A percentile compares a stretch with the other conserved stretches of the same genome.
phyloP scores from a whole-genome alignment of 2,113 vertebrate genomes.

The Pituophis catenifer region DNA sequence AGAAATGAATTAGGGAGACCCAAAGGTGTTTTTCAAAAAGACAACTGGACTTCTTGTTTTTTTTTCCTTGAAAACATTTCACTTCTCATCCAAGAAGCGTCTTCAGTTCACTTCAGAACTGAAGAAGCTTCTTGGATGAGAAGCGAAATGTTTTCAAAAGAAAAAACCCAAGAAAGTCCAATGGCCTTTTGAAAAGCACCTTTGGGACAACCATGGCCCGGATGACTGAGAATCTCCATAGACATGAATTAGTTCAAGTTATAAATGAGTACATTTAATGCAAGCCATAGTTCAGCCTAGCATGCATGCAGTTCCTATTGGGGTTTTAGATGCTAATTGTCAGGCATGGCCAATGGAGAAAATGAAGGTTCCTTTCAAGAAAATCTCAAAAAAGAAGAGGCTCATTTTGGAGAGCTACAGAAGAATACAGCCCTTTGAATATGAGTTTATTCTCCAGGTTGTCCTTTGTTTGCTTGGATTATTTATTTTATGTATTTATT shows the following conservation, averaged over 20 bases:
- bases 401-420: neutral
- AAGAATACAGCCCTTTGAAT: neutral
- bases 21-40: neutral
- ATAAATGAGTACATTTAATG: neutral
- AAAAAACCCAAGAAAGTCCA: too few species aligned
- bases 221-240: neutral
- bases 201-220: neutral
- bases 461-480: neutral
- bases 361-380: neutral
- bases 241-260: neutral
- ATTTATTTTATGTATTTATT: neutral
- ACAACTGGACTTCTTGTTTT: neutral
- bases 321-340: neutral
- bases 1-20: neutral
- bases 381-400: neutral
- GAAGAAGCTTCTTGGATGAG: too few species aligned
- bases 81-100: neutral
- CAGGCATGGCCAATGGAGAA: neutral
- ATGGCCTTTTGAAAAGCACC: neutral
- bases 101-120: too few species aligned
- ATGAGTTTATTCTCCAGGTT: neutral
- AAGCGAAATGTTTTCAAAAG: too few species aligned
- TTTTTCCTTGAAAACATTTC: neutral
- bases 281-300: neutral
- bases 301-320: neutral